Percentiles rank a stretch among this genome's conserved stretches.
Conservation (phyloP, 1,140 invertebrate species). For the Drusus annulatus region DNA sequence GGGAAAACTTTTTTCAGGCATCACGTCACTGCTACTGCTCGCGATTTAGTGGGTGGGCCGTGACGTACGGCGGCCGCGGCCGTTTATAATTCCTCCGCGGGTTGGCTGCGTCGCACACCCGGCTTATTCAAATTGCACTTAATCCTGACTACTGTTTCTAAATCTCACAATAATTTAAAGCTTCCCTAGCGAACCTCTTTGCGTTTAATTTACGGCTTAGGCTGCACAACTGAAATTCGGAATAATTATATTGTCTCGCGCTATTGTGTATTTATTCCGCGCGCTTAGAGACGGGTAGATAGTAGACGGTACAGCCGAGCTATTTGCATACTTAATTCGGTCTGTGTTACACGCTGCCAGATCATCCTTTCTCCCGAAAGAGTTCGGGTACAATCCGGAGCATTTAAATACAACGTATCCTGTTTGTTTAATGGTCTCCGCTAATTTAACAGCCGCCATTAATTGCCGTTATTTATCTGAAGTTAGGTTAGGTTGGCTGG, state of each 20-base stretch:
- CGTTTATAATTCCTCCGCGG: not conserved
- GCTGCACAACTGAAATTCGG: conserved; percentile 54
- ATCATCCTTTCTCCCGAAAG: conserved; percentile 33
- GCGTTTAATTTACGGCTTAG: conserved; percentile 58
- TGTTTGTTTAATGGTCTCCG: conserved; percentile 14
- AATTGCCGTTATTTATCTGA: conserved; percentile 11
- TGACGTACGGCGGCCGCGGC: not conserved
- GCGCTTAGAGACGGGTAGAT: conserved; percentile 5
- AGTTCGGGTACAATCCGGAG: conserved; percentile 11
- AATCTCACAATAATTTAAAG: conserved; percentile 60
- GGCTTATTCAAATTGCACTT: conserved; percentile 59
- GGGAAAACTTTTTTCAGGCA: too few species aligned
- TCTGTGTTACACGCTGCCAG: conserved; percentile 29
- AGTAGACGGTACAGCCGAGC: conserved; percentile 32
- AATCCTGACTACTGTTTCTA: conserved; percentile 59
- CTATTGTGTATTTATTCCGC: conserved; percentile 54
- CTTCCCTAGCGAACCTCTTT: conserved; percentile 56
- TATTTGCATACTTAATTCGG: conserved; percentile 58
- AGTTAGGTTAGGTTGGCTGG: not conserved
- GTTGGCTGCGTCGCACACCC: conserved; percentile 7
- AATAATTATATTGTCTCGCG: conserved; percentile 59
- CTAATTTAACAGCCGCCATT: conserved; percentile 27
- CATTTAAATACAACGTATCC: conserved; percentile 31
- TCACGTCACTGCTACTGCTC: not conserved
- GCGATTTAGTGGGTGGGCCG: not conserved